Conservation (phyloP, 2,113 vertebrate genomes). For the Tiliqua scincoides region DNA sequence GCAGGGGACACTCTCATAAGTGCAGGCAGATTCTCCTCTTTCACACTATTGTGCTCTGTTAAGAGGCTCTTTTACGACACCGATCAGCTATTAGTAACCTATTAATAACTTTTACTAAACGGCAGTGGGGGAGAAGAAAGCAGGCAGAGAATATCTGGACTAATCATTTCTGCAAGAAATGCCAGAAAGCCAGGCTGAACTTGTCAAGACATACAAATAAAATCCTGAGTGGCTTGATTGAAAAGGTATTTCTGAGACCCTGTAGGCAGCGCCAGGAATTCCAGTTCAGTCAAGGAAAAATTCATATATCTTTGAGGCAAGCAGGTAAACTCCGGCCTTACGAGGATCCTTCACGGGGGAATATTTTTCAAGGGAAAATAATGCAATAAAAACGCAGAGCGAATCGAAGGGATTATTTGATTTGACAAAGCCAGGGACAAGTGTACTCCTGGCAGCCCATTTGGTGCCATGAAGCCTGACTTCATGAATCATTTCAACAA, state of each 20-base stretch:
- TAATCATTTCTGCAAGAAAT: no score
- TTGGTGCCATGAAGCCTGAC: no score
- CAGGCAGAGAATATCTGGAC: not conserved
- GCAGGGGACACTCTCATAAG: conserved; percentile 23
- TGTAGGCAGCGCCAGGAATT: conserved; percentile 41
- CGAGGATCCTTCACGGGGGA: no score
- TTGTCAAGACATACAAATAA: conserved; percentile 32
- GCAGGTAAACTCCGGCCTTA: no score
- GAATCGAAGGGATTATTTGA: no score
- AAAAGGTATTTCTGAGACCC: conserved; percentile 36
- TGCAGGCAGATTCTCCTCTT: accelerated
- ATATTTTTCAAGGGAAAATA: no score
- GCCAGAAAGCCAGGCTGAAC: conserved; percentile 13
- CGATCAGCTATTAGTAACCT: conserved; percentile 33
- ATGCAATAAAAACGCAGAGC: no score
- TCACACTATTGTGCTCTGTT: not conserved
- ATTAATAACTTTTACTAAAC: conserved; percentile 40
- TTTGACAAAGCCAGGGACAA: no score
- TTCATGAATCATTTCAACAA: no score
- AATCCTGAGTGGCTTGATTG: conserved; percentile 41
- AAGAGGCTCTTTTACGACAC: conserved; percentile 45
- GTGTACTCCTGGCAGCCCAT: no score
- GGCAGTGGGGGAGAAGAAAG: not conserved
- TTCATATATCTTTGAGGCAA: not conserved
- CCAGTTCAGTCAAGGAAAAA: not conserved